These are phyloP conservation scores for Forpus xanthops DNA, from an alignment of 2,797 vertebrate species.

Conservation along the genomic window DNA sequence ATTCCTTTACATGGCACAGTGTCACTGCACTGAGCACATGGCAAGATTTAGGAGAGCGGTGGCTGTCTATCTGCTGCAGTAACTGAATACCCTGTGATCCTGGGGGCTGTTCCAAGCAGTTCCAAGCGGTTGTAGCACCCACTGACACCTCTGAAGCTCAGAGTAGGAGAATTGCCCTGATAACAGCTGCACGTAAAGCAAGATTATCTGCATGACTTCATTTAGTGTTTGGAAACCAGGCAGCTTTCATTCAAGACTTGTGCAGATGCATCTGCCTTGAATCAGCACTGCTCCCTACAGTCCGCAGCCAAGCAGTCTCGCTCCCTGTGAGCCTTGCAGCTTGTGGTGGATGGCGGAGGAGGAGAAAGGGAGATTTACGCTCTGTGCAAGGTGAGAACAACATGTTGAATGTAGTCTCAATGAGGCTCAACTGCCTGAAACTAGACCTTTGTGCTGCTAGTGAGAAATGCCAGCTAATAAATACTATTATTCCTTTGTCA, in stretches of 20 bases:
- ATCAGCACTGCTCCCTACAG: constrained; percentile 65
- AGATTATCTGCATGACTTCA: constrained; percentile 63
- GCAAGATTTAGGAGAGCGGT: not conserved
- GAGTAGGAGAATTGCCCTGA: constrained; percentile 28
- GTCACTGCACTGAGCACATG: not conserved
- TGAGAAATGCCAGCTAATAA: not conserved
- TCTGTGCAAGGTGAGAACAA: not conserved
- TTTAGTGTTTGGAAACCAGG: constrained; percentile 12
- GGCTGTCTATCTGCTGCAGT: not conserved
- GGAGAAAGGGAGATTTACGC: not conserved
- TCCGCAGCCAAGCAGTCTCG: constrained; percentile 37
- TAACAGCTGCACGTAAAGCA: constrained; percentile 59
- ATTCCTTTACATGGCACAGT: not conserved
- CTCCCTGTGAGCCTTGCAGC: not conserved
- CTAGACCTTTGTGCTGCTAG: not conserved
- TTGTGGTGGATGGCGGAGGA: not conserved
- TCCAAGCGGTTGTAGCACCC: not conserved
- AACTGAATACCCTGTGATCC: not conserved
- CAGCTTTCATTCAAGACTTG: constrained; percentile 52
- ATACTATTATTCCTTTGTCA: not conserved
- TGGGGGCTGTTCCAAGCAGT: not conserved
- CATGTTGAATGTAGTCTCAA: accelerated
- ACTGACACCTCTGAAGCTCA: not conserved
- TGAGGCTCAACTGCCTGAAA: not conserved
- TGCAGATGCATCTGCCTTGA: constrained; percentile 61